Conservation (phyloP, 1,140 invertebrate genomes). For the Atta texana region DNA sequence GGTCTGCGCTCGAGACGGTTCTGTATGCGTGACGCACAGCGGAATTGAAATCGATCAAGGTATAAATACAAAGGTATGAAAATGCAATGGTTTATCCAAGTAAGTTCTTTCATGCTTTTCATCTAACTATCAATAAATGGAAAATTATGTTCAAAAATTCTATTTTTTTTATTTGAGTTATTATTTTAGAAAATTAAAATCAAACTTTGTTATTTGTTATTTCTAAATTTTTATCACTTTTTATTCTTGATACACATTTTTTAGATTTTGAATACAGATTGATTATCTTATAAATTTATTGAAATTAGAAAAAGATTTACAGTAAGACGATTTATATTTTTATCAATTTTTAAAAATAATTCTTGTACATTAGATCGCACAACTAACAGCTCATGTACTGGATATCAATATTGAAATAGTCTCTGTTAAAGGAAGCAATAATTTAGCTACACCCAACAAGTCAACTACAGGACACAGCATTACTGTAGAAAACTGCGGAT, state of each 20-base stretch:
- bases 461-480: constrained; percentile 90
- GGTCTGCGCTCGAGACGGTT: constrained; percentile 92
- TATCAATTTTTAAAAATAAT: not conserved
- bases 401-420: constrained; percentile 91
- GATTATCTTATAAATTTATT: not conserved
- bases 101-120: not conserved
- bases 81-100: not conserved
- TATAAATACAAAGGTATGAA: constrained; percentile 84
- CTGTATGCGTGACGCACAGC: constrained; percentile 90
- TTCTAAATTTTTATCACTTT: not conserved
- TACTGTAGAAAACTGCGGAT: constrained; percentile 90
- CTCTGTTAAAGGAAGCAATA: constrained; percentile 89
- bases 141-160: not conserved
- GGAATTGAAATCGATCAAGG: no score
- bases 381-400: constrained; percentile 91
- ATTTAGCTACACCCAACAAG: constrained; percentile 89
- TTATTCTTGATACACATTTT: not conserved
- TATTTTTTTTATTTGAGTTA: not conserved
- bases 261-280: not conserved
- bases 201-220: not conserved
- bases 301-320: not conserved
- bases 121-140: not conserved
- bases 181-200: not conserved
- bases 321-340: not conserved
- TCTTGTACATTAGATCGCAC: constrained; percentile 87